Evolutionary conservation across 2,797 vertebrate species (phyloP).

Genomic region (Aldrovandia affinis): DNA sequence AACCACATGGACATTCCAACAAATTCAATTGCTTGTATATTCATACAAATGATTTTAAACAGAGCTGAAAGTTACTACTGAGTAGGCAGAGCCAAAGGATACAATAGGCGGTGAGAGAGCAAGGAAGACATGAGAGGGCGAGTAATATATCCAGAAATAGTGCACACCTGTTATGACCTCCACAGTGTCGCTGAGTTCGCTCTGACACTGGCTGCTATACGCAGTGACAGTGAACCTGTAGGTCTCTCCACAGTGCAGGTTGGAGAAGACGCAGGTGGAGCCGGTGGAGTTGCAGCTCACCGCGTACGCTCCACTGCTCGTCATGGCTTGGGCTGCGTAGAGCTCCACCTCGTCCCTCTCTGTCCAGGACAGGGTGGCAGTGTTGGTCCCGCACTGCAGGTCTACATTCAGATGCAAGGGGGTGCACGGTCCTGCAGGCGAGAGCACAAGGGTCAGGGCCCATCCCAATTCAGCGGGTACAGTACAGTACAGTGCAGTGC

Average conservation of each 20-base stretch:
- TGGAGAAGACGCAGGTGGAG: slow-evolving; percentile 61
- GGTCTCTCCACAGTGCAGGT: slow-evolving; percentile 64
- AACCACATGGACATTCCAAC: background rate
- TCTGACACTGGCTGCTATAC: slow-evolving; percentile 54
- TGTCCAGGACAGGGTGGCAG: slow-evolving; percentile 67
- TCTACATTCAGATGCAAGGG: slow-evolving; percentile 62
- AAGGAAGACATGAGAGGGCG: background rate
- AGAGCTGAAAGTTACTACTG: background rate
- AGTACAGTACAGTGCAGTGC: too few relatives aligned
- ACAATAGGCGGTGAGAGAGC: background rate
- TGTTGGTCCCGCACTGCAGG: slow-evolving; percentile 60
- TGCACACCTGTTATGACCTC: slow-evolving; percentile 67
- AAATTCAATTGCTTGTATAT: background rate
- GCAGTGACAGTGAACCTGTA: slow-evolving; percentile 68
- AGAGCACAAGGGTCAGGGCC: background rate
- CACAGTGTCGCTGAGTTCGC: slow-evolving; percentile 59
- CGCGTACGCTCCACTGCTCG: slow-evolving; percentile 32
- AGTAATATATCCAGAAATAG: background rate
- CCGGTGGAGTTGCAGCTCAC: slow-evolving; percentile 65
- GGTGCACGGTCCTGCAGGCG: slow-evolving; percentile 69
- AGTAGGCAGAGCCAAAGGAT: background rate
- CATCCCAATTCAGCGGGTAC: background rate
- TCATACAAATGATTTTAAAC: background rate
- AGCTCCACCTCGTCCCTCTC: slow-evolving; percentile 48
- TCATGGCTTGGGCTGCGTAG: slow-evolving; percentile 62